Conservation (phyloP, 1,140 invertebrate species). For the Zeugodacus cucurbitae region DNA sequence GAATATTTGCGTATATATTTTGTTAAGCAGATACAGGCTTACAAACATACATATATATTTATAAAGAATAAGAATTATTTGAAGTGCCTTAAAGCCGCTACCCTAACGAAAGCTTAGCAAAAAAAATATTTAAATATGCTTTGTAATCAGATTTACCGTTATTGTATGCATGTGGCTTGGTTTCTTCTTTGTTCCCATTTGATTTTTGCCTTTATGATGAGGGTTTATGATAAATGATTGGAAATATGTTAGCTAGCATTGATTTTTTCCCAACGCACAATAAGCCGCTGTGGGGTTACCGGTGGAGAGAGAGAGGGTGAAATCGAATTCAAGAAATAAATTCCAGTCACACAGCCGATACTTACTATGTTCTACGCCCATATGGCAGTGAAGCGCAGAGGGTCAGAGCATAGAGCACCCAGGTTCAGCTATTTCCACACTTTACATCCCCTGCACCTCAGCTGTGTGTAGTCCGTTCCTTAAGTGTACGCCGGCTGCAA, state of each 20-base stretch:
- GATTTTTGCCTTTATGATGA: slow-evolving; percentile 17
- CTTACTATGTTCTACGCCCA: neutral
- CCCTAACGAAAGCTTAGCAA: neutral
- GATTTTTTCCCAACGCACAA: neutral
- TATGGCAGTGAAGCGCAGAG: neutral
- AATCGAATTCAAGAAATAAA: slow-evolving; percentile 16
- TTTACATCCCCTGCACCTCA: neutral
- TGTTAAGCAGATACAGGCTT: neutral
- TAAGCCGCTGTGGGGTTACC: neutral
- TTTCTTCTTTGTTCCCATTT: neutral
- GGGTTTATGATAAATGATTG: slow-evolving; percentile 42
- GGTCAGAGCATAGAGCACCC: neutral
- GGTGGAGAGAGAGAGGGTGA: neutral
- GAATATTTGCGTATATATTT: slow-evolving; percentile 4
- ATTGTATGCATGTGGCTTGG: neutral
- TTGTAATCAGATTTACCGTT: slow-evolving; percentile 39
- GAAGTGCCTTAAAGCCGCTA: neutral
- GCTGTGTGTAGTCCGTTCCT: too few relatives aligned
- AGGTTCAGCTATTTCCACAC: neutral
- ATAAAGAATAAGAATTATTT: neutral
- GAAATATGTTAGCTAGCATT: slow-evolving; percentile 31
- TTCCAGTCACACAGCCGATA: neutral
- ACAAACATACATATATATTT: neutral
- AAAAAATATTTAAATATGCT: slow-evolving; percentile 41
- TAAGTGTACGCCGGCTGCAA: neutral